Base-by-base conservation (phyloP, 2,888 invertebrate genomes). In the Artemia sinica region DNA sequence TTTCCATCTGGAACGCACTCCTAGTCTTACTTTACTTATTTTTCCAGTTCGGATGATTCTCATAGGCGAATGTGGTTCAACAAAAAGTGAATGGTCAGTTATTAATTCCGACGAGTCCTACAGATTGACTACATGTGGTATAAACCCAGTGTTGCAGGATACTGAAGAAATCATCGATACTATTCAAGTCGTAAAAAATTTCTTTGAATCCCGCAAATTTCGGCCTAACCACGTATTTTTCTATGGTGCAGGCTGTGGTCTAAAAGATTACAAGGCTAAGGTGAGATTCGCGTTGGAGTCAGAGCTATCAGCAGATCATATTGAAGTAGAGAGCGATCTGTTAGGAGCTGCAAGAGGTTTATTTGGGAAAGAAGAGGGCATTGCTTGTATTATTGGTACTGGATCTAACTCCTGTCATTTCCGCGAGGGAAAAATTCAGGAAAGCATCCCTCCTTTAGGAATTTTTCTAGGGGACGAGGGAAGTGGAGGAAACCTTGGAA, bases 401-500 rank as follows among this genome's bases (percentile, higher is more conserved):
- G 58, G 58, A 58, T 58, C 58, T n/a, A 58, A 58, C 18, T 14
- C 58, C 18, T n/a, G 58, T 14, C 18, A 58, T 18, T 58, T n/a
- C 58, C n/a, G 58, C 14, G 18, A 58, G 14, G 58, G 58, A 18
- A 9, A 58, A 8, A 58, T 58, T 14, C 14, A 14, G 58, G 18
- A 8, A 18, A 58, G 58, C 10, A 18, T 58, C 10, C n/a, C 8
- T 58, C 58, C 58, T 18, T 58, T 58, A 58, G 58, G 58, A 58
- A n/a, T 58, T 58, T 58, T 14, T 18, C 18, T 58, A 8, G 58
- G 58, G 58, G 58, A 58, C 58, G 58, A 58, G 10, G 58, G 58
- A 58, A 58, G 58, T 58, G 58, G 58, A 8, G 58, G 58, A 58
- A 58, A 58, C 18, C 58, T 58, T 58, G 58, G 58, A 58, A 58